Conservation (phyloP, 2,113 vertebrate genomes). For the Nothoprocta perdicaria region DNA sequence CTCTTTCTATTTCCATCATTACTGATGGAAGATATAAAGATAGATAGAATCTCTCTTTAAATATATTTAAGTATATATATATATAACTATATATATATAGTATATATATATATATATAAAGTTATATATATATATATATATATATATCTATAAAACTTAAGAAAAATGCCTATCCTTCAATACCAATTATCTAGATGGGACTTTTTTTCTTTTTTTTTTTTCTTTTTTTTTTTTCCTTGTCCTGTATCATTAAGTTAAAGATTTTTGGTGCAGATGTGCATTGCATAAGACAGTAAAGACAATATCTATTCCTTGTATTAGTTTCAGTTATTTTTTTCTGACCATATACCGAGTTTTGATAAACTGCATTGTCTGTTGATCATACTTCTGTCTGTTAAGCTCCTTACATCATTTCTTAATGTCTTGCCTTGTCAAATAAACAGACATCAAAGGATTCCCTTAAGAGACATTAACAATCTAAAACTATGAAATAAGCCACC, state of each 20-base stretch:
- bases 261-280: neutral
- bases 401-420: conserved; percentile 10
- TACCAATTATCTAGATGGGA: neutral
- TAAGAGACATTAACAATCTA: conserved; percentile 32
- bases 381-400: conserved; percentile 3
- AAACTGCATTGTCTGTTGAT: neutral
- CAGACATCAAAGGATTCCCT: conserved; percentile 23
- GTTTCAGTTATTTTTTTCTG: neutral
- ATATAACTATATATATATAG: too few species aligned
- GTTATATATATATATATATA: too few species aligned
- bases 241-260: neutral
- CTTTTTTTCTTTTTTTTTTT: neutral
- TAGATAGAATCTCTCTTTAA: too few species aligned
- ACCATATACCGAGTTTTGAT: neutral
- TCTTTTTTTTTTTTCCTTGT: neutral
- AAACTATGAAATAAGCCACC: conserved; percentile 8
- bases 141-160: too few species aligned
- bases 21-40: neutral
- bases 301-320: neutral
- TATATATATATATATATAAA: too few species aligned
- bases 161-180: neutral
- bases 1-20: neutral
- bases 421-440: conserved; percentile 37
- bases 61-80: neutral
- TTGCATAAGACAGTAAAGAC: neutral